Evolutionary conservation across 2,797 vertebrate genomes (phyloP), one percentile per base, ranked within the genome.

Genomic region (Lacerta agilis): DNA sequence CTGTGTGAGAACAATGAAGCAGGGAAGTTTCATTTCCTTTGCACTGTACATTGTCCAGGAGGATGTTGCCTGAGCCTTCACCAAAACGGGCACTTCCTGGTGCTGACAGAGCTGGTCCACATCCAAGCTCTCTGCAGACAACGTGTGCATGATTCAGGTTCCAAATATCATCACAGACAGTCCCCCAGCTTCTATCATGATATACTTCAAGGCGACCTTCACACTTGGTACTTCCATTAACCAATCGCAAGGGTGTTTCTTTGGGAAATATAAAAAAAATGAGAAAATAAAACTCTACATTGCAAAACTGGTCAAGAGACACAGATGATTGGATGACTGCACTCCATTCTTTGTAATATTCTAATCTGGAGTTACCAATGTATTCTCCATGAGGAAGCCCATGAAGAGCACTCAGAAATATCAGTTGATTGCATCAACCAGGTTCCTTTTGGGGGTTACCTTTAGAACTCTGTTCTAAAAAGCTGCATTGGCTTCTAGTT

Each of bases 21-120:
- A 98, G 95, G 45, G 90, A 95, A 43, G 85, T 66, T 93, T 98
- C 97, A 0, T 18, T 38, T 3, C 97, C 97, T 1, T 8, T 93
- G 94, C 97, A 98, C 71, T 1, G 4, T 66, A 94, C 87, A 0
- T 95, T 3, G 23, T 94, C 94, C 91, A 95, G 86, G 66, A 92
- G 11, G 11, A 95, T 94, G 45, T 13, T 0, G 0, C 92, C 95
- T 0, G 79, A 78, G 79, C 95, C 95, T 13, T 7, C 79, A 0
- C 94, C 95, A 0, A 95, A 95, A 61, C 80, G 92, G 8, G 94
- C 90, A 0, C 25, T 85, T 13, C 83, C 36, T 0, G 1, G 8
- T 20, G 94, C 93, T 36, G 5, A 38, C 2, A 17, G 3, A 33
- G 71, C 33, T 29, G 1, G 1, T 43, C 81, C 81, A 69, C 82